These are phyloP conservation scores for Picus viridis DNA, from an alignment of 2,797 vertebrate genomes.

Conservation along the genomic window DNA sequence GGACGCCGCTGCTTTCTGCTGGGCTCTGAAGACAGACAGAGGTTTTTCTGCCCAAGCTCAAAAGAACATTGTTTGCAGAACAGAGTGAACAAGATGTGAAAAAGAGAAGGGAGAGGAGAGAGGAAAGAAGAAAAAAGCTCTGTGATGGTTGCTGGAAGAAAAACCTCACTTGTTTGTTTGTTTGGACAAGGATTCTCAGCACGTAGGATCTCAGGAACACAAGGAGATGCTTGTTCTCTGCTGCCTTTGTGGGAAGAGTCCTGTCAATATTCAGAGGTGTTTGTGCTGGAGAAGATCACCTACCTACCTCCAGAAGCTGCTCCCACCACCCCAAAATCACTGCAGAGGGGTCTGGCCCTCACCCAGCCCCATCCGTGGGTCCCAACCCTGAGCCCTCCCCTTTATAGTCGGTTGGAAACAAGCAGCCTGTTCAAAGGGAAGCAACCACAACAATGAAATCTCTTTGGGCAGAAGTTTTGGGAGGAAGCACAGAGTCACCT, in stretches of 20 bases:
- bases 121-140: background rate
- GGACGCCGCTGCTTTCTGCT: background rate
- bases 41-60: background rate
- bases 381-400: fast-evolving
- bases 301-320: background rate
- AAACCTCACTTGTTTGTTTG: slow-evolving; percentile 15
- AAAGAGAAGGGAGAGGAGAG: background rate
- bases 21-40: slow-evolving; percentile 34
- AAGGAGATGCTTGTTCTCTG: slow-evolving; percentile 15
- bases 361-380: fast-evolving
- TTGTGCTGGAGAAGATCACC: background rate
- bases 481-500: background rate
- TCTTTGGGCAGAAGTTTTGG: slow-evolving; percentile 23
- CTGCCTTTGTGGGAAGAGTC: background rate
- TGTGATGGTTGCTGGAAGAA: slow-evolving; percentile 32
- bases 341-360: background rate
- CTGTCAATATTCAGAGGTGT: slow-evolving; percentile 16
- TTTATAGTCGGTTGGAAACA: background rate
- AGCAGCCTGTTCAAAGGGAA: background rate
- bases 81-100: background rate
- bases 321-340: background rate
- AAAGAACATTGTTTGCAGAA: slow-evolving; percentile 54
- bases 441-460: background rate
- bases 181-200: slow-evolving; percentile 54
- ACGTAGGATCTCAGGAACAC: slow-evolving; percentile 42